phyloP scores from a whole-genome alignment of 2,113 vertebrate species.

The Chionodraco myersi region DNA sequence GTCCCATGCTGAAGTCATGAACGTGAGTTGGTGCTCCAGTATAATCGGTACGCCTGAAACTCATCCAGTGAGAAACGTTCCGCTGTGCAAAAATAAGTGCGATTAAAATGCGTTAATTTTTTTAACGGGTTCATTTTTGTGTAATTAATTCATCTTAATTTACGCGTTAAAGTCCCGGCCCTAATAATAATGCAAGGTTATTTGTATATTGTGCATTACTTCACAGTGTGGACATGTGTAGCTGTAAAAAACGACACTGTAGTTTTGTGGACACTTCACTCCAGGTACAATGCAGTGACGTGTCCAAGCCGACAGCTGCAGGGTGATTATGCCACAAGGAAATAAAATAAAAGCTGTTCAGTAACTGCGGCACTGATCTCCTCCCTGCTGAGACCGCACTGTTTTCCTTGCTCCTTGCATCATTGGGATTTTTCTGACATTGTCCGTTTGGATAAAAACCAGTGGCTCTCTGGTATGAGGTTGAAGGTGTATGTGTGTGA shows the following conservation, averaged over 20 bases:
- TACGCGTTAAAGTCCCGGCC: no score
- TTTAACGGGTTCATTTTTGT: no score
- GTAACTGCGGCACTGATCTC: constrained; percentile 26
- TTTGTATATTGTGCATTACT: background rate
- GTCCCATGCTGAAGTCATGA: no score
- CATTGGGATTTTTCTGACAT: constrained; percentile 9
- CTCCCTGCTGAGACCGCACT: constrained; percentile 16
- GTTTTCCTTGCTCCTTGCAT: constrained; percentile 13
- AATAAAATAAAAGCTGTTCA: constrained; percentile 28
- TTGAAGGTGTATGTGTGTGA: background rate
- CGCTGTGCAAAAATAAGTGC: no score
- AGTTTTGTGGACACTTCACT: no score
- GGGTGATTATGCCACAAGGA: constrained; percentile 32
- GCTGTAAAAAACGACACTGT: background rate
- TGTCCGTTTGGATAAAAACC: background rate
- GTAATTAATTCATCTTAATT: no score
- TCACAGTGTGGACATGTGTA: constrained; percentile 7
- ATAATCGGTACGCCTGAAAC: no score
- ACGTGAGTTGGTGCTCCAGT: no score
- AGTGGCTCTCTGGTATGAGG: background rate
- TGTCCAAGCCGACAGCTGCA: constrained; percentile 51
- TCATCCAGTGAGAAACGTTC: no score
- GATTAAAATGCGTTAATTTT: no score
- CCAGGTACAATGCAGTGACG: constrained; percentile 38
- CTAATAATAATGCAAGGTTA: background rate